Evolutionary conservation across 1,140 invertebrate species (phyloP), one percentile per base, ranked within the genome.

Genomic region (Brachionus calyciflorus): DNA sequence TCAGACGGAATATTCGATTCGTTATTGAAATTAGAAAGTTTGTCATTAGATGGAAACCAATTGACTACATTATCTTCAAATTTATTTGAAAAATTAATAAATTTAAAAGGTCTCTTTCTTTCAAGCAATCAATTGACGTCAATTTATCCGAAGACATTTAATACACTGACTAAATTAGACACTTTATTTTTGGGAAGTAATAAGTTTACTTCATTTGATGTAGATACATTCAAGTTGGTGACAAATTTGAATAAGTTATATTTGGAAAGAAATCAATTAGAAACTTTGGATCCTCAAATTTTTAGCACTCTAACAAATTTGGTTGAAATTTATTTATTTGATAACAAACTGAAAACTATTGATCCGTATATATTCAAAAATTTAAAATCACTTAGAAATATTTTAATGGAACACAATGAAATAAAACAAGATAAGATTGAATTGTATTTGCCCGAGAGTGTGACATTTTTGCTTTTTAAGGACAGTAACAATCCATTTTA

Each of bases 341-440:
- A 28, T 4, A 55, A 55, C 17, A 55, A 55, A 21, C 53, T 55
- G 10, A 30, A 55, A 28, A 55, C 53, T 4, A 12, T 55, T 9
- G 53, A 55, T 33, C 53, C 53, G 33, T 55, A 28, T 55, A 55
- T 55, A 14, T 55, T 55, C 33, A 55, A 55, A 55, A n/a, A 55
- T 14, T 55, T 55, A n/a, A 55, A 24, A n/a, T 14, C 28, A 12
- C 17, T 55, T 3, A 55, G 53, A 9, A 55, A 9, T 28, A 55
- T 55, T 28, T 55, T 55, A 14, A 55, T 55, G 53, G 12, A 55
- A 4, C 14, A 28, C 17, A 55, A 55, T 55, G 14, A 55, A 5
- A 28, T 55, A n/a, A 28, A 55, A 10, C 53, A 55, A 21, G 53
- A 55, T 12, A 55, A 55, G 33, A 5, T 55, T 14, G 53, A 55